Evolutionary conservation across 2,797 vertebrate genomes (phyloP), one percentile per base, ranked within the genome.

Genomic region (Hypotaenidia philippensis): DNA sequence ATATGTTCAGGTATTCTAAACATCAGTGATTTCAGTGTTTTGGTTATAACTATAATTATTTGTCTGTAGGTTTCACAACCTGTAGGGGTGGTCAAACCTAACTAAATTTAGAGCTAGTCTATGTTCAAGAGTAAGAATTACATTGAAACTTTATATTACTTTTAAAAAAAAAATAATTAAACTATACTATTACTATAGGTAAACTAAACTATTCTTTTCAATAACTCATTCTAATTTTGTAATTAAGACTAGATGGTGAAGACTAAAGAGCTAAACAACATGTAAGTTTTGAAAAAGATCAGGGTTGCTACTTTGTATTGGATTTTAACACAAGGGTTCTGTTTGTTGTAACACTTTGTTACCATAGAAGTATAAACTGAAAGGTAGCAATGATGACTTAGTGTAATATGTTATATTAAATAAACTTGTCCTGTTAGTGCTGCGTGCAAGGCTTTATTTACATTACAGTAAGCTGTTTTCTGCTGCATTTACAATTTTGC

Each of bases 281-380:
- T 70, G 38, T 59, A 87, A 75, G 13, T 8, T 69, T 90, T 84
- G 52, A 87, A 93, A 74, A 82, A 69, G 64, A 74, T 69, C 66
- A 31, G 34, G 47, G 57, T 66, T 94, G 87, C 91, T 94, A 69
- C 66, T 93, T 96, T 78, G 22, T 90, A 92, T 81, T 96, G 93
- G 84, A 97, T 97, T 97, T 98, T 96, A 96, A 92, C 86, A 72
- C 65, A 84, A 69, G 31, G 36, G 50, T 83, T 97, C 83, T 98
- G 97, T 97, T 98, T 98, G 95, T 97, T 97, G 26, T 91, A 97
- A 96, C 96, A 80, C 63, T 96, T 98, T 96, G 97, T 98, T 98
- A 97, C 97, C 95, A 97, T 97, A 97, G 97, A 97, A 98, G 93
- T 97, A 96, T 97, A 97, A 97, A 97, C 97, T 96, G 87, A 97